phyloP scores from a whole-genome alignment of 2,113 vertebrate species.

The Bubo scandiacus region DNA sequence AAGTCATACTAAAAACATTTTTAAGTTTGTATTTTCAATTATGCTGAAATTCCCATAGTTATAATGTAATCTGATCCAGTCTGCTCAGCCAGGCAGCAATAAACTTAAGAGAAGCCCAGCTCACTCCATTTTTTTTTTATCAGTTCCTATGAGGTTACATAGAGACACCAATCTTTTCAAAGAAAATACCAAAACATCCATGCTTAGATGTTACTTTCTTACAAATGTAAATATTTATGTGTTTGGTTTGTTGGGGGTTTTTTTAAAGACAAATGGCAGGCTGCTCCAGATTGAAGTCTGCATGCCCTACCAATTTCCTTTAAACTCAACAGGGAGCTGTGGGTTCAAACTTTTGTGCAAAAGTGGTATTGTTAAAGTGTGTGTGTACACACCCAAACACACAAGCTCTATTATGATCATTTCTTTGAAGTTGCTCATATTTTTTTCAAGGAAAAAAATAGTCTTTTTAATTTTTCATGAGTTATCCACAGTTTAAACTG shows the following conservation, averaged over 20 bases:
- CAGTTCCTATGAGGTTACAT: background rate
- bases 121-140: background rate
- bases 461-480: background rate
- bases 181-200: background rate
- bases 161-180: background rate
- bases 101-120: background rate
- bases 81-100: background rate
- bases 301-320: background rate
- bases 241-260: background rate
- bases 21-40: background rate
- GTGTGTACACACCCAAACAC: background rate
- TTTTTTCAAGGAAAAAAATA: background rate
- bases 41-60: background rate
- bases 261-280: background rate
- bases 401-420: background rate
- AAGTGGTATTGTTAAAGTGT: background rate
- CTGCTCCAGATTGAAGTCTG: background rate
- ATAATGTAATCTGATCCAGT: background rate
- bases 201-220: background rate
- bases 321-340: background rate
- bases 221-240: background rate
- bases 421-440: background rate
- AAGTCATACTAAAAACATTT: slow-evolving; percentile 14
- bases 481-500: background rate
- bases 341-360: background rate